Percentiles rank a stretch among this genome's conserved stretches.
These are phyloP conservation scores for Rhipidura dahli DNA, from an alignment of 2,113 vertebrate genomes.

Conservation along the genomic window DNA sequence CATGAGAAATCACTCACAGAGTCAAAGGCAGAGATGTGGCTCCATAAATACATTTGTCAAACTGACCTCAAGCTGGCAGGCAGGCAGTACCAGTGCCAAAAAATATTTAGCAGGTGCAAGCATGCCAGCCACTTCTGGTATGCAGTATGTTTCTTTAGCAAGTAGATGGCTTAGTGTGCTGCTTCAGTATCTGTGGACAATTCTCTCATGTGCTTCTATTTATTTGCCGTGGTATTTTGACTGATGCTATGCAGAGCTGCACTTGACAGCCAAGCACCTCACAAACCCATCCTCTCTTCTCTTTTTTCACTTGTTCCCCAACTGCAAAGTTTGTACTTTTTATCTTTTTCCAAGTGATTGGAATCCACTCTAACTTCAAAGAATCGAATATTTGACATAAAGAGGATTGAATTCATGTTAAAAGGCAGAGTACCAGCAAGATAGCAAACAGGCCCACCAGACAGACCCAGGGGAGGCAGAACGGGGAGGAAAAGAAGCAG, in stretches of 20 bases:
- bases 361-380: neutral
- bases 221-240: slow-evolving; percentile 1
- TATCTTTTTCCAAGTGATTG: neutral
- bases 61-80: slow-evolving; percentile 21
- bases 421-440: neutral
- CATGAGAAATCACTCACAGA: neutral
- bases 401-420: neutral
- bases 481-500: neutral
- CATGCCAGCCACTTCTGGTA: slow-evolving; percentile 39
- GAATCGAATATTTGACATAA: rapidly evolving
- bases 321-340: neutral
- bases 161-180: neutral
- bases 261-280: neutral
- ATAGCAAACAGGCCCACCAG: neutral
- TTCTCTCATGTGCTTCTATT: slow-evolving; percentile 17
- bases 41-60: slow-evolving; percentile 28
- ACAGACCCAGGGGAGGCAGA: neutral
- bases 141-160: slow-evolving; percentile 18
- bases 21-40: neutral
- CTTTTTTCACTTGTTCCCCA: neutral
- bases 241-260: neutral
- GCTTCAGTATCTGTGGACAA: neutral
- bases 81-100: slow-evolving; percentile 7
- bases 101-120: slow-evolving; percentile 54
- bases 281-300: neutral